Percentiles rank a stretch among this genome's conserved stretches.
Evolutionary conservation across 1,140 invertebrate species (phyloP).

Genomic region (Pseudobourletiella spinata): DNA sequence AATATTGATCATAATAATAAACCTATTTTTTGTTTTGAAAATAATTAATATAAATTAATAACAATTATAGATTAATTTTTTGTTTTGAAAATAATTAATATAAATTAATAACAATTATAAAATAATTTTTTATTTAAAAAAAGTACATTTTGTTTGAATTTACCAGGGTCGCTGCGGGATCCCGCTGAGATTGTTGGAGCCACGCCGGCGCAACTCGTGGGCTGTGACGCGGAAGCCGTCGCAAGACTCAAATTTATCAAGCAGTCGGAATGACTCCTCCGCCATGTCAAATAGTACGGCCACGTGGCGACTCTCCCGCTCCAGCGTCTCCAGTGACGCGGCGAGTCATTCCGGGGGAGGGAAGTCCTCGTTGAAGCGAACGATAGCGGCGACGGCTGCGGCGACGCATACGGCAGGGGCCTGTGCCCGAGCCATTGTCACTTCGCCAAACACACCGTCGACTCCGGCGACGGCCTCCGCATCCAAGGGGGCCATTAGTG

Average conservation of each 20-base stretch:
- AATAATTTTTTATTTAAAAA: neutral
- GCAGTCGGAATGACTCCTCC: constrained; percentile 71
- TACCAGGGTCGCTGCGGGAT: constrained; percentile 57
- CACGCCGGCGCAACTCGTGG: constrained; percentile 71
- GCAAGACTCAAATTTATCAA: constrained; percentile 76
- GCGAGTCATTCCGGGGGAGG: constrained; percentile 35
- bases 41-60: too few species aligned
- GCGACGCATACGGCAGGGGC: neutral
- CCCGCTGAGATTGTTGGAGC: constrained; percentile 60
- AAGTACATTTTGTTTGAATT: too few species aligned
- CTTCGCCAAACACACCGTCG: neutral
- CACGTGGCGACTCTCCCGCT: constrained; percentile 70
- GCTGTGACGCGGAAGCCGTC: constrained; percentile 77
- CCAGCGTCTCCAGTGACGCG: constrained; percentile 50
- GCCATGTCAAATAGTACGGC: constrained; percentile 76
- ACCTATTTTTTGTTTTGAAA: too few species aligned
- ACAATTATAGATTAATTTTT: too few species aligned
- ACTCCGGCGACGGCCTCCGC: neutral
- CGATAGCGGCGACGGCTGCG: neutral
- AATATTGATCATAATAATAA: too few species aligned
- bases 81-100: too few species aligned
- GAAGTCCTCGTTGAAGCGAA: constrained; percentile 27
- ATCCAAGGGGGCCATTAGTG: too few species aligned
- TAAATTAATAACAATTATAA: neutral
- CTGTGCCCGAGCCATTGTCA: neutral